Percentiles rank a stretch among this genome's conserved stretches.
These are phyloP conservation scores for Xestia c-nigrum DNA, from an alignment of 2,888 invertebrate genomes.

Conservation along the genomic window DNA sequence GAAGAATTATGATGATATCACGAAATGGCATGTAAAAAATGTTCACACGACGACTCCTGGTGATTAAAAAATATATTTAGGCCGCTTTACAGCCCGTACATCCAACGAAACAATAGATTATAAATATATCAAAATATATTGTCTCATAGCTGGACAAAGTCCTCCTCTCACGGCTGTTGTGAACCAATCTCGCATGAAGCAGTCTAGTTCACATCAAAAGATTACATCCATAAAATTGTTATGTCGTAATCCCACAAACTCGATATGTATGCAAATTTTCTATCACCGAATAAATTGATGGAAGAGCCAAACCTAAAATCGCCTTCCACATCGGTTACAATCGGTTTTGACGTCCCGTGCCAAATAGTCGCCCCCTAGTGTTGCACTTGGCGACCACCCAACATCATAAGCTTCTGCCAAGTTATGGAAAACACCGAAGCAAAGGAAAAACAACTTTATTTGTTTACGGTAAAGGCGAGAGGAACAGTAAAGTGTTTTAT, in stretches of 20 bases:
- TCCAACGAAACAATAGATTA: not conserved
- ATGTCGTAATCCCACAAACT: constrained; percentile 38
- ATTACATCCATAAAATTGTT: constrained; percentile 17
- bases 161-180: not conserved
- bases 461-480: not conserved
- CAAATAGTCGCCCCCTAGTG: constrained; percentile 74
- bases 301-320: constrained; percentile 55
- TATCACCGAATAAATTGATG: constrained; percentile 56
- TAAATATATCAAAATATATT: not conserved
- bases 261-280: constrained; percentile 47
- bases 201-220: not conserved
- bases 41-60: not conserved
- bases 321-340: constrained; percentile 63
- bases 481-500: constrained; percentile 21
- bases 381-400: constrained; percentile 71
- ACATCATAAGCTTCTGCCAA: constrained; percentile 52
- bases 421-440: constrained; percentile 34
- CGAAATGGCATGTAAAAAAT: no score
- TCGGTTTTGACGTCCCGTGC: constrained; percentile 74
- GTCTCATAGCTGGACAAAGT: not conserved
- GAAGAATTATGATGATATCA: no score
- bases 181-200: not conserved
- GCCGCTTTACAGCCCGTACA: no score
- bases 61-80: no score
- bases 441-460: constrained; percentile 66